Percentiles rank a stretch among this genome's conserved stretches.
These are phyloP conservation scores for Panagrolaimus sp. DNA, from an alignment of 1,140 invertebrate genomes.

Conservation along the genomic window DNA sequence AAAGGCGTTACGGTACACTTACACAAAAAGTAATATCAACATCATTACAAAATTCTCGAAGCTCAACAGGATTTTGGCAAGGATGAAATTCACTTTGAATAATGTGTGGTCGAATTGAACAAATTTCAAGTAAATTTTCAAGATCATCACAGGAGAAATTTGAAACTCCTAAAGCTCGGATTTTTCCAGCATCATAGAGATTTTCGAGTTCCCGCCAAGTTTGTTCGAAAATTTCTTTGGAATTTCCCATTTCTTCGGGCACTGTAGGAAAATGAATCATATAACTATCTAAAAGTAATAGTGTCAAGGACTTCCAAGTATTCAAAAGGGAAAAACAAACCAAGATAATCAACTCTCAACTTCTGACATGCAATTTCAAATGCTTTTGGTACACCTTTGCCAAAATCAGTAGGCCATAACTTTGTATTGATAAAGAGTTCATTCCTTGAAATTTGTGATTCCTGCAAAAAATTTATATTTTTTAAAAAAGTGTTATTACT, in stretches of 20 bases:
- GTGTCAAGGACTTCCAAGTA: slow-evolving; percentile 7
- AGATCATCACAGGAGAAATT: slow-evolving; percentile 58
- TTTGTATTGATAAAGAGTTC: slow-evolving; percentile 58
- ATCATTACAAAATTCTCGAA: neutral
- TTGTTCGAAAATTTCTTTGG: slow-evolving; percentile 44
- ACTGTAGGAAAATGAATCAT: slow-evolving; percentile 59
- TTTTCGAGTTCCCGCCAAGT: slow-evolving; percentile 58
- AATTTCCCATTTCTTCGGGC: slow-evolving; percentile 42
- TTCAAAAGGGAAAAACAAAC: too few species aligned
- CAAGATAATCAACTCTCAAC: neutral
- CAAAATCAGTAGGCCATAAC: slow-evolving; percentile 59
- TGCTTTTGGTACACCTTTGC: slow-evolving; percentile 44
- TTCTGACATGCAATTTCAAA: slow-evolving; percentile 41
- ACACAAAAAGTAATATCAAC: neutral
- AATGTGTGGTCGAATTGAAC: slow-evolving; percentile 18
- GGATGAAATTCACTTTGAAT: slow-evolving; percentile 2
- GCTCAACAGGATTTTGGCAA: neutral
- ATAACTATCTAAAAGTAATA: slow-evolving; percentile 39
- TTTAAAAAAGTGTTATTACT: neutral
- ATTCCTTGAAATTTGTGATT: slow-evolving; percentile 45
- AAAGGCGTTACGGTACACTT: neutral
- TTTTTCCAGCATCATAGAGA: slow-evolving; percentile 53
- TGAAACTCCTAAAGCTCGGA: slow-evolving; percentile 57
- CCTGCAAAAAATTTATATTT: slow-evolving; percentile 16
- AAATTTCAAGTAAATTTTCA: slow-evolving; percentile 48